A percentile compares a stretch with the other conserved stretches of the same genome.
These are phyloP conservation scores for Anguilla megastoma DNA, from an alignment of 2,797 vertebrate species.

Conservation along the genomic window DNA sequence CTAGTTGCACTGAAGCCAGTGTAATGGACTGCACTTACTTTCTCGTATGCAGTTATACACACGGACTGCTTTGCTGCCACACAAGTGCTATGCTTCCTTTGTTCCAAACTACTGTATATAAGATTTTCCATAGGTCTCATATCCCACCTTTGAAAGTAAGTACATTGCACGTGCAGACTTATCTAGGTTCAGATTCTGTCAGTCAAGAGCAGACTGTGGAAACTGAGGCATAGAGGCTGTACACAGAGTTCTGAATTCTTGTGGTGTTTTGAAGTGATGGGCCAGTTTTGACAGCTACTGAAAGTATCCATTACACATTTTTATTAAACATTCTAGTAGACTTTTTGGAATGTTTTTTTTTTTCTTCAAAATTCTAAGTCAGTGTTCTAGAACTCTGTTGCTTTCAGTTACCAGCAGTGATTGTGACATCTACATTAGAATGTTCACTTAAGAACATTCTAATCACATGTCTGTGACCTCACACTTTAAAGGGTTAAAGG, in stretches of 20 bases:
- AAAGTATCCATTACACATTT: slow-evolving; percentile 1
- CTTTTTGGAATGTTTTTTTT: too few relatives aligned
- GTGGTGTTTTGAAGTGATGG: neutral
- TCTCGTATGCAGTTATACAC: neutral
- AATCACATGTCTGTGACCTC: too few relatives aligned
- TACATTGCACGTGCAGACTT: neutral
- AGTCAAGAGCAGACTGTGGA: neutral
- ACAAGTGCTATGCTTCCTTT: neutral
- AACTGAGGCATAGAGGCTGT: neutral
- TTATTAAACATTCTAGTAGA: neutral
- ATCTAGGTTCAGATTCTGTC: neutral
- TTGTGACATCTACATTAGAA: too few relatives aligned
- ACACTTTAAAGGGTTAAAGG: neutral
- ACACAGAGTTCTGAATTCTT: neutral
- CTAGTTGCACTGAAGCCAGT: neutral
- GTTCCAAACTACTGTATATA: neutral
- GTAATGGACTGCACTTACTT: neutral
- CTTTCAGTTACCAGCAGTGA: too few relatives aligned
- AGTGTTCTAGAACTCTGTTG: too few relatives aligned
- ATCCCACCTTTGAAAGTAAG: neutral
- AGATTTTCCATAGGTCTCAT: neutral
- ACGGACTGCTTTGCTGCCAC: neutral
- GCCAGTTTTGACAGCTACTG: slow-evolving; percentile 11
- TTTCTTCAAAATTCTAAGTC: too few relatives aligned
- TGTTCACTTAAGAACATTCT: too few relatives aligned